These are phyloP conservation scores for Dufourea novaeangliae DNA, from an alignment of 1,140 invertebrate species.

Conservation along the genomic window DNA sequence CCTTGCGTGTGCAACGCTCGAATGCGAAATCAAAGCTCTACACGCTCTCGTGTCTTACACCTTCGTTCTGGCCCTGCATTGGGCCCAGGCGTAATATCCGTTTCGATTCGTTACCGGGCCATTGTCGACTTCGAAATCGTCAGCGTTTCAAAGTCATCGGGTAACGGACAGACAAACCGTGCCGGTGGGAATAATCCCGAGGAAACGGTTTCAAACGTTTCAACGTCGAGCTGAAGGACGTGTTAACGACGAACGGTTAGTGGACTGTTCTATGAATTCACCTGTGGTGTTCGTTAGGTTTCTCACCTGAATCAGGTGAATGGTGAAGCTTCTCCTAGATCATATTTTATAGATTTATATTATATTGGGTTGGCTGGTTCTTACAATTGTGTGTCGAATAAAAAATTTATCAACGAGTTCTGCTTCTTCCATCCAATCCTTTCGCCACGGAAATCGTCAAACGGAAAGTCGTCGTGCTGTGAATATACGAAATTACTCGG, in stretches of 20 bases:
- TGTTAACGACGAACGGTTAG: slow-evolving; percentile 40
- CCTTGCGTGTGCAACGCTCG: background rate
- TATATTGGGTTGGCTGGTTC: too few species aligned
- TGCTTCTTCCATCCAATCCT: background rate
- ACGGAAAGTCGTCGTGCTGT: background rate
- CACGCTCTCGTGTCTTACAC: background rate
- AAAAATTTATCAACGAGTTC: background rate
- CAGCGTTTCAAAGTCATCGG: slow-evolving; percentile 25
- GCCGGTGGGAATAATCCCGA: slow-evolving; percentile 1
- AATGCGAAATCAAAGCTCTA: slow-evolving; percentile 13
- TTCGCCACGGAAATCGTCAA: background rate
- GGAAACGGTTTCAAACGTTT: slow-evolving; percentile 11
- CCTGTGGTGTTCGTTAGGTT: slow-evolving; percentile 11
- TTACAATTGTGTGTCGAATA: background rate
- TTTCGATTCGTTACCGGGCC: slow-evolving; percentile 42
- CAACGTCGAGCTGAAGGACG: slow-evolving; percentile 10
- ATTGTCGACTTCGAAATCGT: slow-evolving; percentile 27
- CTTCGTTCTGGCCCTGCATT: background rate
- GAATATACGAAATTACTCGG: slow-evolving; percentile 6
- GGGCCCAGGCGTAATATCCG: slow-evolving; percentile 18
- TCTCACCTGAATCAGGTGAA: background rate
- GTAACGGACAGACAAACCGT: background rate
- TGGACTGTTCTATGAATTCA: background rate
- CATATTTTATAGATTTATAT: too few species aligned
- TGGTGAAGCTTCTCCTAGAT: background rate